Conservation (phyloP, 1,140 invertebrate genomes). For the Drosophila tsacasi region DNA sequence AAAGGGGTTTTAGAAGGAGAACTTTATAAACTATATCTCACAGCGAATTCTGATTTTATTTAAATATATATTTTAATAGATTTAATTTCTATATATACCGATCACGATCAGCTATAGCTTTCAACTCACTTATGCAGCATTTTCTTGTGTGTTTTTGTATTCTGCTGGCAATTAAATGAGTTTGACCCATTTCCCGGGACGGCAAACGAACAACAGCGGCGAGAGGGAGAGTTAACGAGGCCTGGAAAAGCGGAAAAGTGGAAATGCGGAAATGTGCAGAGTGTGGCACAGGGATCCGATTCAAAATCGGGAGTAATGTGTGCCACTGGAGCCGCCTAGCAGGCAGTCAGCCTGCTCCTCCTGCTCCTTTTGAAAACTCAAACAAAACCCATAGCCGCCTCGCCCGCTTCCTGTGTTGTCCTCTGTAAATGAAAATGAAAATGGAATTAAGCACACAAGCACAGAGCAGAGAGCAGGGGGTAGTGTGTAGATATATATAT, state of each 20-base stretch:
- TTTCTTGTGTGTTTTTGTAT: not conserved
- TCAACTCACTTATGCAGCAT: not conserved
- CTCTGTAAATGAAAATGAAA: slow-evolving; percentile 71
- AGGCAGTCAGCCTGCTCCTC: not conserved
- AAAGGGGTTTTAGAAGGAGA: no score
- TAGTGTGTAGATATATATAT: not conserved
- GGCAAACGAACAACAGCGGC: not conserved
- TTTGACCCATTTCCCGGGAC: slow-evolving; percentile 59
- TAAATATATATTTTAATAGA: not conserved
- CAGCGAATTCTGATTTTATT: not conserved
- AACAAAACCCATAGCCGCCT: slow-evolving; percentile 39
- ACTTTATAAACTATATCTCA: not conserved
- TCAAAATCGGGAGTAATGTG: slow-evolving; percentile 22
- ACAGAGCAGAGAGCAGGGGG: not conserved
- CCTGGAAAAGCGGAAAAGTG: slow-evolving; percentile 19
- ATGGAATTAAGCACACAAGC: slow-evolving; percentile 76
- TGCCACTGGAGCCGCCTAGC: slow-evolving; percentile 19
- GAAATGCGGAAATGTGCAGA: slow-evolving; percentile 6
- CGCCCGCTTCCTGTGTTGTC: slow-evolving; percentile 19
- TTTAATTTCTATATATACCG: not conserved
- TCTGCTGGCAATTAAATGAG: slow-evolving; percentile 41
- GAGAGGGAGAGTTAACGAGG: not conserved
- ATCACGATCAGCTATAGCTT: not conserved
- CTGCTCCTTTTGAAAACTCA: slow-evolving; percentile 47
- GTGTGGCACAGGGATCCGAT: slow-evolving; percentile 7